phyloP scores from a whole-genome alignment of 2,797 vertebrate genomes.

The Rhadinocentrus ornatus region DNA sequence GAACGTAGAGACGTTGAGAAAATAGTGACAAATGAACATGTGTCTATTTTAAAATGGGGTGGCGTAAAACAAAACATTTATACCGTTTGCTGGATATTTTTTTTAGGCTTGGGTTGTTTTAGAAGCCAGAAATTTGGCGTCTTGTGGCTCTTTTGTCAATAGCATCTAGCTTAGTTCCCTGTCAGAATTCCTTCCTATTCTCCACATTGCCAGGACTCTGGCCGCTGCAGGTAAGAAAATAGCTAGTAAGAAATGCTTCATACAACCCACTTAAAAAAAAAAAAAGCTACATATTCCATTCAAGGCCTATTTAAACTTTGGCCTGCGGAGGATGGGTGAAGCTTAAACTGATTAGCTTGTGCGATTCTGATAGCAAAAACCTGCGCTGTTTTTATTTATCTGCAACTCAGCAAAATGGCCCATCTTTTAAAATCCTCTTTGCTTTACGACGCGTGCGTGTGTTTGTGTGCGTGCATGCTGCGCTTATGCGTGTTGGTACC shows the following conservation, averaged over 20 bases:
- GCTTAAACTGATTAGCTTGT: slow-evolving; percentile 75
- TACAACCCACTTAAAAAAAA: background rate
- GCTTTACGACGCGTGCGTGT: slow-evolving; percentile 16
- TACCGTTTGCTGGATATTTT: background rate
- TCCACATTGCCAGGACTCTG: background rate
- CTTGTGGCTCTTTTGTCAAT: background rate
- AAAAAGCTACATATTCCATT: background rate
- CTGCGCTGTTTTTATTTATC: slow-evolving; percentile 71
- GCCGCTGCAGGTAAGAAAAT: background rate
- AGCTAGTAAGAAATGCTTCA: background rate
- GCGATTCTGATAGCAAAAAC: slow-evolving; percentile 69
- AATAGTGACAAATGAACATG: background rate
- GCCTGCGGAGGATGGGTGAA: slow-evolving; percentile 53
- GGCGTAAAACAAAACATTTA: background rate
- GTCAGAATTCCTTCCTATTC: background rate
- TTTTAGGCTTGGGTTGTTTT: background rate
- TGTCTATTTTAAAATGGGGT: background rate
- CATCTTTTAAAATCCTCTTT: slow-evolving; percentile 63
- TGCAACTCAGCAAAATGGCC: slow-evolving; percentile 66
- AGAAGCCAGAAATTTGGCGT: background rate
- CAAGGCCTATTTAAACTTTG: slow-evolving; percentile 50
- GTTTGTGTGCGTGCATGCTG: background rate
- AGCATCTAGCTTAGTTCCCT: background rate
- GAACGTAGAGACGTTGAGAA: background rate
- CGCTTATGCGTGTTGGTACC: too few species aligned